A percentile compares a stretch with the other conserved stretches of the same genome.
Evolutionary conservation across 2,113 vertebrate genomes (phyloP).

Genomic region (Eulemur macaco): DNA sequence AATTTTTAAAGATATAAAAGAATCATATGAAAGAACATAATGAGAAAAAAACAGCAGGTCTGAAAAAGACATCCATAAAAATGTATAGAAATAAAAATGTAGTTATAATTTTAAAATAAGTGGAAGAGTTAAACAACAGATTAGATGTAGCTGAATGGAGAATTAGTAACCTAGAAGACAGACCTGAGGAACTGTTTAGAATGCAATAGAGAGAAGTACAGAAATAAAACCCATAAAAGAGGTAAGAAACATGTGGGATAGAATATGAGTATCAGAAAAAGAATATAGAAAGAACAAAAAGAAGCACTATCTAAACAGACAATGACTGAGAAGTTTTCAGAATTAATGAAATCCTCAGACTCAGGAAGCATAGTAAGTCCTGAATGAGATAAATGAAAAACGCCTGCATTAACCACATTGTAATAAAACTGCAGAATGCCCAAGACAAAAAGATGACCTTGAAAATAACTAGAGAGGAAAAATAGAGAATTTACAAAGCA

Average conservation of each 20-base stretch:
- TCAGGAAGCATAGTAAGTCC: background rate
- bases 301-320: background rate
- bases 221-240: background rate
- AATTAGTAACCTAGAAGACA: background rate
- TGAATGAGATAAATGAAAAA: background rate
- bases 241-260: background rate
- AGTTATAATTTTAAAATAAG: background rate
- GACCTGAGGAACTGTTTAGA: background rate
- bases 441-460: background rate
- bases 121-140: background rate
- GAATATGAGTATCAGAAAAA: background rate
- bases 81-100: slow-evolving; percentile 3
- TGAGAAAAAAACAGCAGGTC: background rate
- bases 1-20: background rate
- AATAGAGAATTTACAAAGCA: background rate
- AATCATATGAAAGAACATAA: background rate
- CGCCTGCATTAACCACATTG: background rate
- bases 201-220: background rate
- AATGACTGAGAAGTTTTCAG: background rate
- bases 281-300: background rate
- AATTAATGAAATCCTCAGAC: background rate
- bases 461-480: background rate
- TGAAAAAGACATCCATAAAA: background rate
- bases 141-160: background rate
- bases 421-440: background rate